These are phyloP conservation scores for Caloenas nicobarica DNA, from an alignment of 2,113 vertebrate genomes.

Conservation along the genomic window DNA sequence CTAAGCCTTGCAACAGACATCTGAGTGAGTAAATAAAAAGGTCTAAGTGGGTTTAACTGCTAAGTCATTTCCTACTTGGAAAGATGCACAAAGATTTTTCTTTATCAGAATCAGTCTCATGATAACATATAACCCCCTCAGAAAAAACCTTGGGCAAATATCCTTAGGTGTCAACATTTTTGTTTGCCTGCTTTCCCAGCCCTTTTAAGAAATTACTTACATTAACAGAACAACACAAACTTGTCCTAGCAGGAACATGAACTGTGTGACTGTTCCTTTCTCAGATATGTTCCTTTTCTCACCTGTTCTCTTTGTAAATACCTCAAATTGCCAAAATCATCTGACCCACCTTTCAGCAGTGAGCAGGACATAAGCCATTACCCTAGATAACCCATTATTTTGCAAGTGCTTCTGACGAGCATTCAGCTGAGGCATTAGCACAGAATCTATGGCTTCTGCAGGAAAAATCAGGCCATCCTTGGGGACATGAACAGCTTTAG, in stretches of 20 bases:
- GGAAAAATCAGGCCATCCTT: background rate
- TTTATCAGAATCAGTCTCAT: background rate
- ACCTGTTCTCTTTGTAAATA: background rate
- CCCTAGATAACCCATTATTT: background rate
- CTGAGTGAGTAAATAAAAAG: background rate
- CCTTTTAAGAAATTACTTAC: background rate
- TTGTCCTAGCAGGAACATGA: constrained; percentile 36
- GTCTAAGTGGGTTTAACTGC: background rate
- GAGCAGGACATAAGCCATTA: background rate
- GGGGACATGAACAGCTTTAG: background rate
- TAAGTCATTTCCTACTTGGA: background rate
- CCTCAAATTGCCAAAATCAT: background rate
- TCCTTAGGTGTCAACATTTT: background rate
- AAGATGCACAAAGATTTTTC: background rate
- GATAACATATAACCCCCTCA: background rate
- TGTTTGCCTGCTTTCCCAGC: background rate
- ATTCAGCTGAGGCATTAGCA: background rate
- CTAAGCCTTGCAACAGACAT: background rate
- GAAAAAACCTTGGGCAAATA: constrained; percentile 21
- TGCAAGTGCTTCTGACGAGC: background rate
- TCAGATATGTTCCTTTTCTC: background rate
- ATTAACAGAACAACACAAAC: constrained; percentile 37
- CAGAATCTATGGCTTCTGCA: background rate
- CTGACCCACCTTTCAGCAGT: background rate
- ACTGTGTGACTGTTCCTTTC: background rate